A percentile compares a stretch with the other conserved stretches of the same genome.
phyloP scores from a whole-genome alignment of 2,797 vertebrate genomes.

The Nyctibius grandis region DNA sequence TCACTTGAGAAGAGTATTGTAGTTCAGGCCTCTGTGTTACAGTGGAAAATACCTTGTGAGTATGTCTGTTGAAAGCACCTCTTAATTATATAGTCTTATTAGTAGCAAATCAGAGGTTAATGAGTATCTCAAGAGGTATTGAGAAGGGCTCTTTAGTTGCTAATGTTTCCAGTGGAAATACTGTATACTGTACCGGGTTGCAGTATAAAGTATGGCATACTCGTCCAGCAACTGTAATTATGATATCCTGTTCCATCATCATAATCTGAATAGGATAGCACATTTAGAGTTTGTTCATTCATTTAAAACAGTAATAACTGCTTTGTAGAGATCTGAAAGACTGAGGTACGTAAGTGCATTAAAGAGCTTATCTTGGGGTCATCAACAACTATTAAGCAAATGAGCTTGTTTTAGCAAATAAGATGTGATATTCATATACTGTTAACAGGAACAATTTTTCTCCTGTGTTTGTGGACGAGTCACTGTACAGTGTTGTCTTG shows the following conservation, averaged over 20 bases:
- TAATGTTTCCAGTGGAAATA: background rate
- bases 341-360: background rate
- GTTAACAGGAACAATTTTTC: background rate
- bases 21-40: background rate
- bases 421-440: background rate
- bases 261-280: background rate
- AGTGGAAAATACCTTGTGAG: background rate
- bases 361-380: background rate
- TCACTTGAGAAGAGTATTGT: background rate
- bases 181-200: background rate
- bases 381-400: background rate
- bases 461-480: background rate
- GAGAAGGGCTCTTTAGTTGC: background rate
- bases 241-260: background rate
- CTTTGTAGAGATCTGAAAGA: background rate
- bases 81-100: background rate
- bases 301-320: background rate
- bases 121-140: background rate
- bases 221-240: background rate
- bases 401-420: background rate
- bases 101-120: conserved; percentile 9
- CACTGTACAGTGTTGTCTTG: background rate
- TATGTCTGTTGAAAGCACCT: background rate
- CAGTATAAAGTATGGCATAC: background rate
- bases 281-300: background rate